phyloP scores from a whole-genome alignment of 2,797 vertebrate species.

The Amblyraja radiata region DNA sequence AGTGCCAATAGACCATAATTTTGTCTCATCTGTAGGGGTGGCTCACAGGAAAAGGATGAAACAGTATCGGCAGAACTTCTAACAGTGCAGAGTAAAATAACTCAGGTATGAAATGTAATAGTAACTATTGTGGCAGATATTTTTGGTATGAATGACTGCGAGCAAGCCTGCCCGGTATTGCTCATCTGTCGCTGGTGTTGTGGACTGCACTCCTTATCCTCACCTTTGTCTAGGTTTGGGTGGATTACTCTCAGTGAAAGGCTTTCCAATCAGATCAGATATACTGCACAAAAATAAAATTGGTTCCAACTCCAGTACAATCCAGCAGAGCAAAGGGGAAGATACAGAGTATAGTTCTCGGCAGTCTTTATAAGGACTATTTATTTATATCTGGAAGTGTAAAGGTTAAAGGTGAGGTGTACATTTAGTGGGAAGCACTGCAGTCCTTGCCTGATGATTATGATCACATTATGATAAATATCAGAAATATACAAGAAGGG shows the following conservation, averaged over 20 bases:
- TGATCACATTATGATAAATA: neutral
- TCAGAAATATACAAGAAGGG: neutral
- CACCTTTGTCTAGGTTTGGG: neutral
- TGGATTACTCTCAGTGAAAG: too few relatives aligned
- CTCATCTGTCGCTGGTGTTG: neutral
- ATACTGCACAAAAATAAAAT: too few relatives aligned
- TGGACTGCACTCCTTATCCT: neutral
- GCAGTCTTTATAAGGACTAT: too few relatives aligned
- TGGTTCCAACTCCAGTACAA: too few relatives aligned
- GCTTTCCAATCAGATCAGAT: too few relatives aligned
- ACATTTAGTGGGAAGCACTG: neutral
- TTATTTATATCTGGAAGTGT: neutral
- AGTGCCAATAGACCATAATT: neutral
- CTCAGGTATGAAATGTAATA: conserved; percentile 72
- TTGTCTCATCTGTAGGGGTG: conserved; percentile 60
- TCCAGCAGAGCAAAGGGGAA: too few relatives aligned
- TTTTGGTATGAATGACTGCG: neutral
- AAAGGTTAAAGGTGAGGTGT: neutral
- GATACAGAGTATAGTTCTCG: too few relatives aligned
- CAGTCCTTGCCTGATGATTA: neutral
- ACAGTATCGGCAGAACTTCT: conserved; percentile 86
- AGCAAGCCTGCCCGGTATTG: neutral
- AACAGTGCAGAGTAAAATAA: conserved; percentile 96
- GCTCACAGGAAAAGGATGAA: conserved; percentile 89
- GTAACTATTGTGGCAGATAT: neutral